These are phyloP conservation scores for Polydrusus pterygomalis DNA, from an alignment of 2,888 invertebrate species.

Conservation along the genomic window DNA sequence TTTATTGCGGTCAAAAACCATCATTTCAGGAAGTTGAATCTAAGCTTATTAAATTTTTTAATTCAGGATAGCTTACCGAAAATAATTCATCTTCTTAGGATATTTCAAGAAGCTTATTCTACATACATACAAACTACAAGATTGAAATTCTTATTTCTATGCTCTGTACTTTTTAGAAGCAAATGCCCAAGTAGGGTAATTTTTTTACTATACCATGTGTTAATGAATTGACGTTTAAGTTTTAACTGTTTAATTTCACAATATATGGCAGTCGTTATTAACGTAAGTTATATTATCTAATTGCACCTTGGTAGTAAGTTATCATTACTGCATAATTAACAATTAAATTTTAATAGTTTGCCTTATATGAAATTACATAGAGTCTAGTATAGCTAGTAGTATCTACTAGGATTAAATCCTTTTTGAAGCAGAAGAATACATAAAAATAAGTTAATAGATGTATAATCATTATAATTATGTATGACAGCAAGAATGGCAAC, in stretches of 20 bases:
- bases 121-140: too few species aligned
- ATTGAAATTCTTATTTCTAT: too few species aligned
- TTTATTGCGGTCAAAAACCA: too few species aligned
- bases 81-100: too few species aligned
- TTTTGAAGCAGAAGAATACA: slow-evolving; percentile 20
- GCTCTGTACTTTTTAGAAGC: too few species aligned
- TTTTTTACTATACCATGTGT: too few species aligned
- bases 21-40: too few species aligned
- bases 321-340: slow-evolving; percentile 33
- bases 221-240: neutral
- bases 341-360: slow-evolving; percentile 42
- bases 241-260: slow-evolving; percentile 12
- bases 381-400: slow-evolving; percentile 24
- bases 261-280: slow-evolving; percentile 29
- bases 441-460: slow-evolving; percentile 31
- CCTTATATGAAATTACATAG: slow-evolving; percentile 27
- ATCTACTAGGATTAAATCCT: slow-evolving; percentile 31
- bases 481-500: slow-evolving; percentile 23
- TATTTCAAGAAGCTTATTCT: too few species aligned
- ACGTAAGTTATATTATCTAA: slow-evolving; percentile 38
- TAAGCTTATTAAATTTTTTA: too few species aligned
- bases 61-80: too few species aligned
- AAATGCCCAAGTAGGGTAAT: too few species aligned
- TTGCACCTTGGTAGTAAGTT: slow-evolving; percentile 21
- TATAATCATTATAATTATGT: slow-evolving; percentile 30